A percentile compares a stretch with the other conserved stretches of the same genome.
Conservation (phyloP, 2,888 invertebrate species). For the Platycheirus rosarum region DNA sequence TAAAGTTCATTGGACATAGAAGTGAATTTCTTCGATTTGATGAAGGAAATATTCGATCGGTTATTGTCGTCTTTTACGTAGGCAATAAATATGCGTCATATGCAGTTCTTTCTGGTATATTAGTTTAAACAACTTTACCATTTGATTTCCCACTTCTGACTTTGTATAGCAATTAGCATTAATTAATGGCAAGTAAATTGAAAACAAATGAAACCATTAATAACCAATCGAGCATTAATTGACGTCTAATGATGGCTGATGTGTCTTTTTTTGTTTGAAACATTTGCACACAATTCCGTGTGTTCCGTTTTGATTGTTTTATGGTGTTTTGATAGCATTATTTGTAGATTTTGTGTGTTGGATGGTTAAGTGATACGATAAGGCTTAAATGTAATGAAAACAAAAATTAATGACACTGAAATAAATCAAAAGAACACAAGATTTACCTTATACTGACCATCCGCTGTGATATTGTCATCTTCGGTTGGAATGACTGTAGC, state of each 20-base stretch:
- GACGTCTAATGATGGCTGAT: slow-evolving; percentile 23
- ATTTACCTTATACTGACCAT: slow-evolving; percentile 94
- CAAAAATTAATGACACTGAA: slow-evolving; percentile 55
- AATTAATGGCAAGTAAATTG: slow-evolving; percentile 41
- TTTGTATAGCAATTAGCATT: slow-evolving; percentile 13
- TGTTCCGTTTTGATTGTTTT: too few species aligned
- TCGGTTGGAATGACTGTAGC: slow-evolving; percentile 95
- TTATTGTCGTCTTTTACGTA: too few species aligned
- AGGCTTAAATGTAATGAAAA: too few species aligned
- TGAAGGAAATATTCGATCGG: too few species aligned
- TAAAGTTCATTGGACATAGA: slow-evolving; percentile 64
- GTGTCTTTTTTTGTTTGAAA: too few species aligned
- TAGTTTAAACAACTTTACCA: too few species aligned
- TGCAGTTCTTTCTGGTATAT: background rate
- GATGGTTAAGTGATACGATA: too few species aligned
- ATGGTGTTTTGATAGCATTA: slow-evolving; percentile 36
- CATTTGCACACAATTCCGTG: too few species aligned
- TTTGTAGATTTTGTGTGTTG: slow-evolving; percentile 1
- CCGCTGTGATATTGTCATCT: slow-evolving; percentile 97
- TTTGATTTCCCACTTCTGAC: too few species aligned
- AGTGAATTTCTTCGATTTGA: slow-evolving; percentile 15
- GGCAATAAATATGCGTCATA: background rate
- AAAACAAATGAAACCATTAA: slow-evolving; percentile 41
- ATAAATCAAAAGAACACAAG: slow-evolving; percentile 41
- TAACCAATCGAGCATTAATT: slow-evolving; percentile 18